Evolutionary conservation across 2,888 invertebrate species (phyloP), one percentile per base, ranked within the genome.

Genomic region (Penaeus monodon): DNA sequence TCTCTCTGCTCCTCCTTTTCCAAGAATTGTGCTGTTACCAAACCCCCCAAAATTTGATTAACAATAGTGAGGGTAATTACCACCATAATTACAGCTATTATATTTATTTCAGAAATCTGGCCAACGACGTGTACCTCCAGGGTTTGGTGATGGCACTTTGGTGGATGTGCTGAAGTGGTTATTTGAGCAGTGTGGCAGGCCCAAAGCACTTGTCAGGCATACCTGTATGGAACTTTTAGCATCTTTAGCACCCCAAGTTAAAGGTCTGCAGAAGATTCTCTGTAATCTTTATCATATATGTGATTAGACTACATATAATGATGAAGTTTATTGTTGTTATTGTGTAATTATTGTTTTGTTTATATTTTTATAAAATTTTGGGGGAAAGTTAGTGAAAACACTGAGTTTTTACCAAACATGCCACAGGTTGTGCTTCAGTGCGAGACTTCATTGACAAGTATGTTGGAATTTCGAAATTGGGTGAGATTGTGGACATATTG

Each of bases 221-320:
- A 66, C 73, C n/a, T 88, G 85, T 57, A 81, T 88, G 80, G 77
- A 83, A 22, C 85, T 90, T 24, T 22, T 90, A 17, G 85, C 68
- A 14, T 68, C 79, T 22, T 80, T 90, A 10, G 57, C 85, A 29
- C 88, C 89, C 4, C 79, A 78, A 12, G 57, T 74, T 70, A 57
- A 84, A 83, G 84, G 88, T 90, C 82, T 89, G 89, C 90, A 38
- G 29, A 77, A 29, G 20, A 81, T 22, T 20, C 38, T n/a, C 66
- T 14, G 33, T 44, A 73, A 33, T 74, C 33, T 73, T 27, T 64
- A 64, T 63, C 65, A 80, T 80, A 64, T 49, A 65, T 65, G 20
- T 64, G 7, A 24, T 76, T 33, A 12, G 20, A 29, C 49, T 1
- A 57, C 17, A 2, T 57, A 57, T 17, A 57, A 17, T 3, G 14